A percentile compares a stretch with the other conserved stretches of the same genome.
Evolutionary conservation across 2,888 invertebrate genomes (phyloP).

Genomic region (Glaucopsyche alexis): DNA sequence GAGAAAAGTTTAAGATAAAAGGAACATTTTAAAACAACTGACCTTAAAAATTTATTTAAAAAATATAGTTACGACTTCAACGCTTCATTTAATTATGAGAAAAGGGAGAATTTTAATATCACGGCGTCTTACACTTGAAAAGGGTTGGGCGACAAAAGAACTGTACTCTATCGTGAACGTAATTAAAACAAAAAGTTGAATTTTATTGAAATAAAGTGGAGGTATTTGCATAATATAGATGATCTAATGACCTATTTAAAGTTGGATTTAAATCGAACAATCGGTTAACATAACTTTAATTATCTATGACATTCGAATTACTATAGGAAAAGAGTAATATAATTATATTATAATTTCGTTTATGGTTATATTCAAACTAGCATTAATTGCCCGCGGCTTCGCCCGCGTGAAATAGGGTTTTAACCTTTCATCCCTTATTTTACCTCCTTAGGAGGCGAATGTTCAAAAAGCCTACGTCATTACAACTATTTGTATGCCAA

Average conservation of each 20-base stretch:
- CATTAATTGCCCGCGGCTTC: too few species aligned
- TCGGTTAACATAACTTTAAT: background rate
- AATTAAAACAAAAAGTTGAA: background rate
- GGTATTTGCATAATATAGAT: background rate
- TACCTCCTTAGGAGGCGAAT: too few species aligned
- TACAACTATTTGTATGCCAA: too few species aligned
- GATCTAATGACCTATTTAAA: background rate
- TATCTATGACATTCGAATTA: background rate
- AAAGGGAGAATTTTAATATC: background rate
- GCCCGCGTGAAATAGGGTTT: too few species aligned
- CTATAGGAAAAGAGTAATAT: background rate
- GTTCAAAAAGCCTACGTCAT: too few species aligned
- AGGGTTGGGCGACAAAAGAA: conserved; percentile 20
- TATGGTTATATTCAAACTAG: too few species aligned
- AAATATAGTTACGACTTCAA: conserved; percentile 9
- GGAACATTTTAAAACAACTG: background rate
- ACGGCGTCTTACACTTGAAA: conserved; percentile 10
- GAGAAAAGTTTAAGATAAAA: conserved; percentile 35
- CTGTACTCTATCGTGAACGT: background rate
- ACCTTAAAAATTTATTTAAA: background rate
- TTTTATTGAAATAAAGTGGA: background rate
- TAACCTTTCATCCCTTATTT: too few species aligned
- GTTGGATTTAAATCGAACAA: background rate
- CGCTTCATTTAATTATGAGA: background rate
- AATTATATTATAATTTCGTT: too few species aligned